These are phyloP conservation scores for Gymnocypris eckloni DNA, from an alignment of 2,797 vertebrate species.

Conservation along the genomic window DNA sequence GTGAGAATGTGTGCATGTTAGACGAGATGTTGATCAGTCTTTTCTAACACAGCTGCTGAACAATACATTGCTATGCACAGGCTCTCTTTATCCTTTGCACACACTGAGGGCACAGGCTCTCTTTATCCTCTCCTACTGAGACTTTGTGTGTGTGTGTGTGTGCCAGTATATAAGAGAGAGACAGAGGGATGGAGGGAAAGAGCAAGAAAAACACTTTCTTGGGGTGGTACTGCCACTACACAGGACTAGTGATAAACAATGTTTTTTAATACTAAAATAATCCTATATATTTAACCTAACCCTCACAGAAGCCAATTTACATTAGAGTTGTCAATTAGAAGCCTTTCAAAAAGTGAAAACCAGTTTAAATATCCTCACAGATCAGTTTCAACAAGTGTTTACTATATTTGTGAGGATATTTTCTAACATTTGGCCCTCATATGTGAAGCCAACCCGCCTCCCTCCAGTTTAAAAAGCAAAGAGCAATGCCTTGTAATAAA, in stretches of 20 bases:
- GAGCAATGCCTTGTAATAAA: background rate
- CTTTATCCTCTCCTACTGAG: slow-evolving; percentile 58
- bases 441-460: background rate
- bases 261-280: slow-evolving; percentile 4
- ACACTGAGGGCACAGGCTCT: slow-evolving; percentile 55
- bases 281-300: background rate
- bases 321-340: background rate
- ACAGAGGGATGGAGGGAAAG: slow-evolving; percentile 17
- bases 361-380: background rate
- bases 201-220: slow-evolving; percentile 47
- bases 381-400: background rate
- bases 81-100: slow-evolving; percentile 49
- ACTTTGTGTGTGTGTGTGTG: slow-evolving; percentile 45
- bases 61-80: slow-evolving; percentile 59
- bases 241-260: background rate
- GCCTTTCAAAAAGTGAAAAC: background rate
- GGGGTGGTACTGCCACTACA: slow-evolving; percentile 60
- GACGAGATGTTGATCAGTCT: slow-evolving; percentile 21
- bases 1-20: background rate
- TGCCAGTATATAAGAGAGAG: slow-evolving; percentile 38
- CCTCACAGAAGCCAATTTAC: background rate
- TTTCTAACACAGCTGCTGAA: slow-evolving; percentile 60
- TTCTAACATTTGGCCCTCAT: background rate
- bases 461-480: slow-evolving; percentile 2
- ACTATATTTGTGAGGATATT: background rate